Evolutionary conservation across 2,797 vertebrate genomes (phyloP).

Genomic region (Potorous gilbertii): DNA sequence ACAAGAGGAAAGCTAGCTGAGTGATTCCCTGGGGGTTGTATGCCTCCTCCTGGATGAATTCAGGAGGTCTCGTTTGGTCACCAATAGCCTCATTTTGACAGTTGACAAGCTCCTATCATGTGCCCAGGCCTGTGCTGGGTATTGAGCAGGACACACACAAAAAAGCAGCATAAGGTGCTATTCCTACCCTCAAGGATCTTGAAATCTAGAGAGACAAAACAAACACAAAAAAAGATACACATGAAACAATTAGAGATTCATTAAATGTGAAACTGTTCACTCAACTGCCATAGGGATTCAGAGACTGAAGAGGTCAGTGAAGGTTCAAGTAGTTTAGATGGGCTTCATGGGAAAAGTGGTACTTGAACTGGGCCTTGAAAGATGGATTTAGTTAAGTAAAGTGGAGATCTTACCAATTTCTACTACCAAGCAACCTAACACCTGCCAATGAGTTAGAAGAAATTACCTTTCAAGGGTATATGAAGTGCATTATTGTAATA

Average conservation of each 20-base stretch:
- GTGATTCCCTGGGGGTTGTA: slow-evolving; percentile 21
- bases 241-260: not conserved
- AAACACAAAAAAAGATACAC: not conserved
- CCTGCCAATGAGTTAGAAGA: not conserved
- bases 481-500: not conserved
- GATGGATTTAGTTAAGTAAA: not conserved
- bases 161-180: not conserved
- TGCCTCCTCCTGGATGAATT: slow-evolving; percentile 61
- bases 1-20: not conserved
- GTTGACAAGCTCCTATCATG: not conserved
- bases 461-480: not conserved
- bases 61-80: not conserved
- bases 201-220: not conserved
- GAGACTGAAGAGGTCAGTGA: not conserved
- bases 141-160: not conserved
- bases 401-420: not conserved
- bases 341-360: not conserved
- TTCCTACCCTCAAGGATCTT: not conserved
- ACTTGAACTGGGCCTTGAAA: not conserved
- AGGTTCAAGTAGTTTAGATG: not conserved
- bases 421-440: not conserved
- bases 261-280: not conserved
- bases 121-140: not conserved
- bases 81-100: not conserved
- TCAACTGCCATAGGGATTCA: not conserved